phyloP scores from a whole-genome alignment of 2,113 vertebrate genomes.

The Anolis sagrei region DNA sequence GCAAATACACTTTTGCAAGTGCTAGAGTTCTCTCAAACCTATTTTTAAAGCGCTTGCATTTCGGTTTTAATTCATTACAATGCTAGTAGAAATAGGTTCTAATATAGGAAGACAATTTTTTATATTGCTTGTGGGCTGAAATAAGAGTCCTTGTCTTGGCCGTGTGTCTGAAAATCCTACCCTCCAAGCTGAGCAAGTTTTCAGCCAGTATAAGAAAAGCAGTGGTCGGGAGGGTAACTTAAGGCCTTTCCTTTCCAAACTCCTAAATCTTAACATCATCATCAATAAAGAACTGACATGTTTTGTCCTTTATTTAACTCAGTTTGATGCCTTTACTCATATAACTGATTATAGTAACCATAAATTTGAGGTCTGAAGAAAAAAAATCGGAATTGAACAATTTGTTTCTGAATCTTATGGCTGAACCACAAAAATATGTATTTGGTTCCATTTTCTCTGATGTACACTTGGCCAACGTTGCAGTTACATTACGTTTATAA shows the following conservation, averaged over 20 bases:
- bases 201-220: not conserved
- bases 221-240: not conserved
- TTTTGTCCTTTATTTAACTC: not conserved
- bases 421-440: slow-evolving; percentile 68
- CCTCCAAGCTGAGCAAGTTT: not conserved
- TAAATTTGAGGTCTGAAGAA: slow-evolving; percentile 59
- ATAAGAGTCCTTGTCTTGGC: not conserved
- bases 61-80: too few species aligned
- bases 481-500: slow-evolving; percentile 46
- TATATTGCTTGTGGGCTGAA: not conserved
- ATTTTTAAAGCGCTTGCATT: too few species aligned
- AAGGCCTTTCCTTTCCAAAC: not conserved
- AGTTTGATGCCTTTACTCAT: not conserved
- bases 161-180: not conserved
- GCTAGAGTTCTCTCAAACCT: too few species aligned
- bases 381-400: slow-evolving; percentile 60
- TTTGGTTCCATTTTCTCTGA: slow-evolving; percentile 61
- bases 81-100: not conserved
- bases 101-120: too few species aligned
- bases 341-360: slow-evolving; percentile 32
- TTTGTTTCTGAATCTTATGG: slow-evolving; percentile 53
- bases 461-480: slow-evolving; percentile 51
- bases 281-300: not conserved
- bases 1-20: too few species aligned
- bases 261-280: not conserved